Evolutionary conservation across 1,140 invertebrate genomes (phyloP), one percentile per base, ranked within the genome.

Genomic region (Chrysopa pallens): DNA sequence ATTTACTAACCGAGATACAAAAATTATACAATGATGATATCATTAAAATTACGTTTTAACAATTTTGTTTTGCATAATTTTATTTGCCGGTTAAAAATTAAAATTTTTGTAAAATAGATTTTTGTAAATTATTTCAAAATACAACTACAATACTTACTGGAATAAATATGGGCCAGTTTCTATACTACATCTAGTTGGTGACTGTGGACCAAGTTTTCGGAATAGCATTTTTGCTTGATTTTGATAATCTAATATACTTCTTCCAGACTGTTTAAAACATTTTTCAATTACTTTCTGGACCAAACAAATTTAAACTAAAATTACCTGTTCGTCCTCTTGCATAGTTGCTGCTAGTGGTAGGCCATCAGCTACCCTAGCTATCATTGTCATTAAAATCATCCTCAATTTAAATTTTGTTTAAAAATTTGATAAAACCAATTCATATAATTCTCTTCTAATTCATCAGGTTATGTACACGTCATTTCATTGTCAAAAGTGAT

Each of bases 191-290:
- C 85, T 75, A 7, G 73, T 57, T 40, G 94, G 93, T 44, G 91
- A 91, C 52, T 90, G 77, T 17, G 73, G 71, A 44, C 78, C 82
- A 52, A 98, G 67, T 67, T 95, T 96, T 53, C 86, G 77, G 67
- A 98, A 97, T 44, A 99, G 67, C 78, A 95, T 85, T 72, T 99
- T 99, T n/a, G 95, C 95, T 70, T 99, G 94, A 64, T 92, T 96
- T 63, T 98, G 94, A 64, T 97, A 99, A 55, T 98, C 94, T 62
- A 96, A 68, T 54, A 94, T 78, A 67, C 74, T 89, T 64, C 81
- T 78, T 43, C 90, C 90, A 52, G 80, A 80, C 90, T 96, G 64
- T 40, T 33, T 38, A 42, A 43, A 29, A 29, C 14, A 45, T 33
- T 45, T n/a, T 12, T 40, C 29, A 23, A 42, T 36, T 15, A 28